Percentiles rank a stretch among this genome's conserved stretches.
Conservation (phyloP, 2,797 vertebrate genomes). For the Apodemus agrarius region DNA sequence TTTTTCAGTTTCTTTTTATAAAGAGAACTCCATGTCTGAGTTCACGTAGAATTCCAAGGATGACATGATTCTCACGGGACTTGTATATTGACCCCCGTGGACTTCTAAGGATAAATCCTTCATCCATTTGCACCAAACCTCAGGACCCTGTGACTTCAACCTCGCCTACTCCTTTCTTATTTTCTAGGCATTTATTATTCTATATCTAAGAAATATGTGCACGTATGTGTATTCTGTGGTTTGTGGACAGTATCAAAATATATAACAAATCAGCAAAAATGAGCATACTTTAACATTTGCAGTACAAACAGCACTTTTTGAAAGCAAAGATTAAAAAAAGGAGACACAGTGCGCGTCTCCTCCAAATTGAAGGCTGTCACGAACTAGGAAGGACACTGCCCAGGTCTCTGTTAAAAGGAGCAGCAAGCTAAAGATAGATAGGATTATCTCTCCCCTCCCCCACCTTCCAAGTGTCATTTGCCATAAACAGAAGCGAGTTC, state of each 20-base stretch:
- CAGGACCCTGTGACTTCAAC: neutral
- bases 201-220: neutral
- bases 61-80: neutral
- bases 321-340: neutral
- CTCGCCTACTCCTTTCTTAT: neutral
- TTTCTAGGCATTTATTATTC: neutral
- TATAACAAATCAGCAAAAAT: constrained; percentile 18
- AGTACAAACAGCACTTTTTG: neutral
- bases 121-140: neutral
- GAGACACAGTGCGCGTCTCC: neutral
- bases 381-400: neutral
- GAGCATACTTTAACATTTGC: neutral
- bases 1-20: neutral
- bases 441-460: neutral
- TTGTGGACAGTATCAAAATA: neutral
- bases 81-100: neutral
- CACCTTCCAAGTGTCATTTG: constrained; percentile 64
- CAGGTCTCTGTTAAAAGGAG: constrained; percentile 28
- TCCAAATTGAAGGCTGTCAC: constrained; percentile 39
- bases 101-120: neutral
- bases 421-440: constrained; percentile 42
- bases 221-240: neutral
- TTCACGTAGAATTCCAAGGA: neutral
- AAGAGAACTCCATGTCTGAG: neutral
- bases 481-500: constrained; percentile 56